phyloP scores from a whole-genome alignment of 1,140 invertebrate genomes.

The Zophobas atratus region DNA sequence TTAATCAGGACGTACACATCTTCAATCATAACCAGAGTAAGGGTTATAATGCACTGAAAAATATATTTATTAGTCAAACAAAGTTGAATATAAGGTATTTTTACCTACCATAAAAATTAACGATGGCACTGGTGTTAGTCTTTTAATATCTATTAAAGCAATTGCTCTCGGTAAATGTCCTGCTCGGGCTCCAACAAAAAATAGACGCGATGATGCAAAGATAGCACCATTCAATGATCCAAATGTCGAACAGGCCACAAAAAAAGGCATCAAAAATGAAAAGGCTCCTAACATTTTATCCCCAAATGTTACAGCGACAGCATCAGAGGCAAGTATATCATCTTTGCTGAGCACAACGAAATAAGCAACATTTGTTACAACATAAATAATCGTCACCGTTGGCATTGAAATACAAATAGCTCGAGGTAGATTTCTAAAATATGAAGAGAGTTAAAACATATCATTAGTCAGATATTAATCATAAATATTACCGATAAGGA shows the following conservation, averaged over 20 bases:
- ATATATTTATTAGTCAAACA: constrained; percentile 23
- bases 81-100: constrained; percentile 3
- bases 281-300: constrained; percentile 84
- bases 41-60: constrained; percentile 84
- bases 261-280: constrained; percentile 91
- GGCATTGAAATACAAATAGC: constrained; percentile 95
- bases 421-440: constrained; percentile 86
- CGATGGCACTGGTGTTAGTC: constrained; percentile 92
- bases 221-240: constrained; percentile 91
- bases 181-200: constrained; percentile 93
- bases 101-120: constrained; percentile 90
- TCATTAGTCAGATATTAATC: neutral
- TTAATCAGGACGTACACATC: constrained; percentile 95
- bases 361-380: constrained; percentile 92
- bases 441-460: constrained; percentile 50
- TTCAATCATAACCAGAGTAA: constrained; percentile 85
- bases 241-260: constrained; percentile 90
- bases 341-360: constrained; percentile 87
- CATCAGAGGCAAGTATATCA: constrained; percentile 86
- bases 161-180: constrained; percentile 91
- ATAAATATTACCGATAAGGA: constrained; percentile 82
- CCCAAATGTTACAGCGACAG: constrained; percentile 94
- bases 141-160: constrained; percentile 88
- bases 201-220: constrained; percentile 88
- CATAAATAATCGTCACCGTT: constrained; percentile 90